Evolutionary conservation across 2,797 vertebrate species (phyloP).

Genomic region (Thunnus albacares): DNA sequence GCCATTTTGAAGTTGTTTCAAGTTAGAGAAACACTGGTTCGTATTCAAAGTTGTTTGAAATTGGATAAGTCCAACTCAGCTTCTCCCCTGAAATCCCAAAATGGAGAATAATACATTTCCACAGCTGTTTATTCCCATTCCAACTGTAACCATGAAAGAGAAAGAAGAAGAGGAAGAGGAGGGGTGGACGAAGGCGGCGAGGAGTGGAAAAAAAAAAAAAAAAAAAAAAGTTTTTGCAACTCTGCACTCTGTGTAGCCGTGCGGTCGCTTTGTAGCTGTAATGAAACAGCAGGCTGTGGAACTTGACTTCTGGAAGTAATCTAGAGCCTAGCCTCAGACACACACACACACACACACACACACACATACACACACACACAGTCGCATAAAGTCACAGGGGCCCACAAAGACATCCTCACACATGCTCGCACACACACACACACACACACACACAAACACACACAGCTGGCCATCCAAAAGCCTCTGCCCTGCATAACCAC

Average conservation of each 20-base stretch:
- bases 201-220: constrained; percentile 10
- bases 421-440: constrained; percentile 12
- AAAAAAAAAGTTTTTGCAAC: constrained; percentile 70
- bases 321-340: constrained; percentile 55
- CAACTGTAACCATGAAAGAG: constrained; percentile 70
- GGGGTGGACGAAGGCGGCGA: constrained; percentile 34
- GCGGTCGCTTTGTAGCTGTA: constrained; percentile 81
- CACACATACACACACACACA: constrained; percentile 34
- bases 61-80: constrained; percentile 40
- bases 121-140: constrained; percentile 71
- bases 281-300: constrained; percentile 79
- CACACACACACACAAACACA: constrained; percentile 40
- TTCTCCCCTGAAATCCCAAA: constrained; percentile 49
- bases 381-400: constrained; percentile 36
- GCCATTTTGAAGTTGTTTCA: constrained; percentile 38
- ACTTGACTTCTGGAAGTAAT: constrained; percentile 82
- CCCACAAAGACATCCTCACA: constrained; percentile 40
- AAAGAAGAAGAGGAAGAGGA: constrained; percentile 24
- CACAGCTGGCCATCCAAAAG: constrained; percentile 61
- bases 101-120: constrained; percentile 56
- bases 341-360: constrained; percentile 48
- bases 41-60: constrained; percentile 60
- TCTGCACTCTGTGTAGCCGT: constrained; percentile 76
- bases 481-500: constrained; percentile 71
- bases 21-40: constrained; percentile 44